Conservation (phyloP, 2,888 invertebrate species). For the Caenorhabditis sp. region DNA sequence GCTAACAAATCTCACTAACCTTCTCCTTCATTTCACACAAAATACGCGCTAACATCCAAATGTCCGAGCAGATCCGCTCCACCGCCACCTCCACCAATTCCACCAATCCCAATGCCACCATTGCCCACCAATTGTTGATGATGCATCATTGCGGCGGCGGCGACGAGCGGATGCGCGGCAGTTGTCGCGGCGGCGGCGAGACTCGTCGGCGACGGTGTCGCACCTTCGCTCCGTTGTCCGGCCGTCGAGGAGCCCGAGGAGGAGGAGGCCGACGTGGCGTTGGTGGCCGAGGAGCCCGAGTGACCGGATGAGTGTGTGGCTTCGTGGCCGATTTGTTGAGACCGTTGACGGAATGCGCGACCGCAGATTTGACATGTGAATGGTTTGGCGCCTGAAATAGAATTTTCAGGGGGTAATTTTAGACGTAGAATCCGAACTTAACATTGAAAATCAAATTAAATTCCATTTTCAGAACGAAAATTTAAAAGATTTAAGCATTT, state of each 20-base stretch:
- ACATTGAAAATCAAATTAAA: not conserved
- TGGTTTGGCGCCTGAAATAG: conserved; percentile 61
- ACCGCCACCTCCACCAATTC: not conserved
- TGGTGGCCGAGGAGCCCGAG: not conserved
- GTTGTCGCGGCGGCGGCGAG: not conserved
- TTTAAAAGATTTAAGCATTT: too few species aligned
- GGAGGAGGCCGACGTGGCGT: not conserved
- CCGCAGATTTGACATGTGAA: conserved; percentile 65
- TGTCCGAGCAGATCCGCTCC: conserved; percentile 4
- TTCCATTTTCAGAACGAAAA: too few species aligned
- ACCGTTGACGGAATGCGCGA: conserved; percentile 65
- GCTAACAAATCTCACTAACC: not conserved
- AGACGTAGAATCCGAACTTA: too few species aligned
- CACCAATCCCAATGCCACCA: conserved; percentile 2
- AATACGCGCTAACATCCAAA: conserved; percentile 1
- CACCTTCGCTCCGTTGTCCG: not conserved
- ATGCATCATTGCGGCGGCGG: not conserved
- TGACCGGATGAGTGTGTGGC: conserved; percentile 13
- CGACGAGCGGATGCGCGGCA: not conserved
- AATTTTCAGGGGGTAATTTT: not conserved
- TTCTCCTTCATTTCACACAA: not conserved
- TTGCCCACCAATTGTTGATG: not conserved
- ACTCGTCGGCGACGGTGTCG: not conserved
- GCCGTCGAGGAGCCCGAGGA: not conserved
- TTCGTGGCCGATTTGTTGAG: conserved; percentile 69